Base-by-base conservation (phyloP, 1,140 invertebrate genomes). In the Microplitis demolitor region DNA sequence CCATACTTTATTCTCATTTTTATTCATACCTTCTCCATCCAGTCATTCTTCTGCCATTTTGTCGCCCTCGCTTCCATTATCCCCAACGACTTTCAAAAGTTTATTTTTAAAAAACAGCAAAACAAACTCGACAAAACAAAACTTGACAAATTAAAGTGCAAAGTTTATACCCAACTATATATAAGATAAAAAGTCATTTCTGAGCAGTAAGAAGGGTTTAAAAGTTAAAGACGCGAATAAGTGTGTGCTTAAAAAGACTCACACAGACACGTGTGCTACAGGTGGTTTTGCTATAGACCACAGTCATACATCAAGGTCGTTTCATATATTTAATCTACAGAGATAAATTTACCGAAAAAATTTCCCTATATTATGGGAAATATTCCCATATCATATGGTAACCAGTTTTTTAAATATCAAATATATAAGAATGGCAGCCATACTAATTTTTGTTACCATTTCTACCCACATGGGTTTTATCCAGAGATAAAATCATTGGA, bases 221-320 rank as follows among this genome's bases (percentile, higher is more conserved):
- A 54, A 67, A 56, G 31, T 6, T 58, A 66, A 72, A 72, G 35
- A 72, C 33, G 39, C 8, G 56, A 60, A 50, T 45, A 33, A 39
- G 60, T 66, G 45, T 62, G 24, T 31, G 13, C 5, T 24, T 24
- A 2, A 54, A 63, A 69, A 31, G 66, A 24, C 8, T 13, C 6
- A 16, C 61, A 66, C 13, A 66, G 66, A 62, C 64, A 50, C 24
- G 51, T 5, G 50, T 66, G 75, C 78, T 69, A 83, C 80, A 83
- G 79, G 80, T 83, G 79, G 82, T 81, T 83, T 67, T 54, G n/a
- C 62, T 37, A 31, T 14, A 54, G 51, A 24, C 24, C 24, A 24
- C 24, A 9, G 24, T 64, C 31, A 56, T 54, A 35, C 16, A 16
- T 24, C 60, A 69, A 69, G 54, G 67, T 60, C 34, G 51, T n/a